These are phyloP conservation scores for Rotaria macrura DNA, from an alignment of 2,888 invertebrate genomes.

Conservation along the genomic window DNA sequence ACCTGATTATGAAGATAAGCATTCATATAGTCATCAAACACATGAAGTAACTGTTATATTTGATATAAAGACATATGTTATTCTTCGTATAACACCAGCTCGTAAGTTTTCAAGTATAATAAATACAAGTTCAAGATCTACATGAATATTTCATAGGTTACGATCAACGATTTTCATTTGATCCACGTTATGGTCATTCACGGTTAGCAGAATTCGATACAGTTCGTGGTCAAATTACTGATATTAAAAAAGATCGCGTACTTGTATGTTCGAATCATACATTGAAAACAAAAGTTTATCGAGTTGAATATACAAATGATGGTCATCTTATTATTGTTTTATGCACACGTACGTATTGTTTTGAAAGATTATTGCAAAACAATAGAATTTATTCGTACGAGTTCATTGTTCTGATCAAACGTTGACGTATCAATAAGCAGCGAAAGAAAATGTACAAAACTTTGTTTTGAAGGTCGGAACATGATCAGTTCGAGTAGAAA, in stretches of 20 bases:
- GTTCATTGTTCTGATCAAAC: no score
- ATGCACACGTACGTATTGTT: neutral
- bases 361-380: neutral
- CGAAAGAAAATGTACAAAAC: no score
- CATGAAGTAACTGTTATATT: constrained; percentile 21
- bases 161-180: constrained; percentile 28
- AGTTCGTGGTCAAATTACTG: constrained; percentile 24
- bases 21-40: constrained; percentile 21
- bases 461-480: no score
- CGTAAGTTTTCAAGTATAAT: neutral
- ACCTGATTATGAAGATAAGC: constrained; percentile 26
- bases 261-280: constrained; percentile 26
- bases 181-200: constrained; percentile 23
- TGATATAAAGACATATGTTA: neutral
- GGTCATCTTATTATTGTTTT: constrained; percentile 22
- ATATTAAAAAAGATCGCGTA: neutral
- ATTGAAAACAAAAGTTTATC: constrained; percentile 26
- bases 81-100: constrained; percentile 20
- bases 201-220: constrained; percentile 27
- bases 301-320: constrained; percentile 28
- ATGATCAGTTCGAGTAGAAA: no score
- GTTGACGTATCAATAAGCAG: no score
- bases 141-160: neutral
- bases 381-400: no score
- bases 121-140: no score